Evolutionary conservation across 2,888 invertebrate species (phyloP), one percentile per base, ranked within the genome.

Genomic region (Pyrrhia umbra): DNA sequence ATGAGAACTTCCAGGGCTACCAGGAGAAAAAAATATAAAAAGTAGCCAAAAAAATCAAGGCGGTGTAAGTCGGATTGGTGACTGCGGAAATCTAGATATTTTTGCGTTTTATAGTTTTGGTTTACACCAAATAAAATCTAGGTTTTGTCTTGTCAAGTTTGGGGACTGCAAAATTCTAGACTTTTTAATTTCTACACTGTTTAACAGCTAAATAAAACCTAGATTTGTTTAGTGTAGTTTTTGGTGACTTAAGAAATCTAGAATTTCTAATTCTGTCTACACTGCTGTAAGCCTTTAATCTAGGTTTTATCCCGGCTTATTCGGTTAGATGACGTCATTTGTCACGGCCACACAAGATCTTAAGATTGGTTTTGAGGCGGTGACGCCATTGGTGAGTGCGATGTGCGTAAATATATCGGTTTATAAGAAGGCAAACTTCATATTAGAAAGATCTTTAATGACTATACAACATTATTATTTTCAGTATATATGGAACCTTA

Each of bases 1-100:
- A 34, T 89, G 87, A 88, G 75, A 3, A 1, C 18, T 27, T 21
- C 6, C 13, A 52, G 18, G 23, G 37, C 42, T 45, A 18, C 3
- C 51, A 10, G 15, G 68, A 42, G 46, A 43, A 43, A 51, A 43
- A 9, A n/a, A n/a, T n/a, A n/a, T n/a, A n/a, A n/a, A n/a, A n/a
- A n/a, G n/a, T n/a, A n/a, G n/a, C n/a, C n/a, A n/a, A n/a, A n/a
- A n/a, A n/a, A n/a, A n/a, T n/a, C n/a, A n/a, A n/a, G n/a, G n/a
- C n/a, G n/a, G n/a, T n/a, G n/a, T n/a, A n/a, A n/a, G n/a, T n/a
- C n/a, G n/a, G n/a, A n/a, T n/a, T n/a, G n/a, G n/a, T n/a, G n/a
- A n/a, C n/a, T n/a, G n/a, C n/a, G n/a, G n/a, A n/a, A n/a, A n/a
- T n/a, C n/a, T n/a, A n/a, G n/a, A n/a, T n/a, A n/a, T n/a, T n/a